Evolutionary conservation across 2,797 vertebrate genomes (phyloP), one percentile per base, ranked within the genome.

Genomic region (Liparis tanakae): DNA sequence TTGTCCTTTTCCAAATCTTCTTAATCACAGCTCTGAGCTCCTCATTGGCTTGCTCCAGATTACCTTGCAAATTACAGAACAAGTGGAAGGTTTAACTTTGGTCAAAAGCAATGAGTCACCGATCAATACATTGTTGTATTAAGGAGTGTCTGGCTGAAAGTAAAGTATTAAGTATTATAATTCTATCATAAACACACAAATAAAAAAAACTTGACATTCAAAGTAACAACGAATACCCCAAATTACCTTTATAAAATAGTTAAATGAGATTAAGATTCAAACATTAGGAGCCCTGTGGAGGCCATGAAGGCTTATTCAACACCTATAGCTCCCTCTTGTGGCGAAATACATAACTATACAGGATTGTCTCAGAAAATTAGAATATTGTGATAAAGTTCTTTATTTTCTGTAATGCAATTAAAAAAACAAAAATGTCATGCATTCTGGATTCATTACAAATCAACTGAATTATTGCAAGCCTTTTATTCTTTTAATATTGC

Each of bases 1-100:
- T 99, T 0, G 98, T 99, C 92, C 97, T 97, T 92, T 98, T 99
- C 97, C 98, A 99, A 78, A 99, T 99, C 91, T 99, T 99, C 94
- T 98, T 99, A 74, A 99, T 99, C 54, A 99, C 98, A 4, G 96
- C 96, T 86, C 98, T 91, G 10, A 99, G 94, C 81, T 99, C 98
- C 86, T 99, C 98, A 48, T 99, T 99, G 84, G 97, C 97, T 92
- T 99, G 97, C 14, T 99, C 98, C 83, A 99, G 93, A 90, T 98
- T 99, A 64, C 98, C 98, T 99, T 90, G 4, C 41, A 67, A 36
- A 83, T 37, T 44, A 10, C 36, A 77, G 37, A 53, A 39, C 56
- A n/a, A 4, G 20, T 53, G 13, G 15, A 72, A 48, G 8, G 4
- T 17, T 36, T 36, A 17, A 39, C 3, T 39, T 39, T 76, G 6